Evolutionary conservation across 2,888 invertebrate species (phyloP), one percentile per base, ranked within the genome.

Genomic region (Torymus aiolomorphi): DNA sequence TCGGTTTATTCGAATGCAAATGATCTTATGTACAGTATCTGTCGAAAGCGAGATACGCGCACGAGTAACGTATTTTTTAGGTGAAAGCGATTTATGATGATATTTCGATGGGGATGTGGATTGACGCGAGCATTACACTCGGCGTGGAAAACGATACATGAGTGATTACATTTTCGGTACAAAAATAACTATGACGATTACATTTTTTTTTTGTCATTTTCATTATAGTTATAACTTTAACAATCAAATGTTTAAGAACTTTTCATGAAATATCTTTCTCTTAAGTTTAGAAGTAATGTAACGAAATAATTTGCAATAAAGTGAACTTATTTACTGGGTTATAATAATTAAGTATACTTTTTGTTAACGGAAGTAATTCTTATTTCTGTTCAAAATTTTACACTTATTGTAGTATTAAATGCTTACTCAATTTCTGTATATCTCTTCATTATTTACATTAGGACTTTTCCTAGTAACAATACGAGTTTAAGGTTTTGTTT

Each of bases 111-210:
- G 51, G 51, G 61, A 14, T 14, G 49, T 49, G 18, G 18, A 63
- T 18, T 56, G 63, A 63, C 1, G 42, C 5, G 31, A 31, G 51
- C 2, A 16, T 24, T 24, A 20, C 2, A 61, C 18, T 42, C 16
- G 4, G 14, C 31, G 51, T 72, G 54, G 12, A 72, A 72, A 61
- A n/a, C 62, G 62, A 62, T 20, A 61, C 18, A 54, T 59, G 31
- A 66, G 51, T 75, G 57, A 75, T 75, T 59, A 72, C 31, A 57
- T 42, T 75, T 57, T 67, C n/a, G 75, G 75, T 75, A 75, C 49
- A 75, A 75, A 75, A 75, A 75, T 75, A 75, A 75, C 49, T 67
- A 61, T 59, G 20, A 75, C 20, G 61, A 49, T 59, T 57, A 65
- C 51, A 18, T 57, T 16, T 59, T 56, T 52, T 56, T 56, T 14